Base-by-base conservation (phyloP, 30 jellyfish, hydroid and myxozoan genomes). In the Aurelia aurita region DNA sequence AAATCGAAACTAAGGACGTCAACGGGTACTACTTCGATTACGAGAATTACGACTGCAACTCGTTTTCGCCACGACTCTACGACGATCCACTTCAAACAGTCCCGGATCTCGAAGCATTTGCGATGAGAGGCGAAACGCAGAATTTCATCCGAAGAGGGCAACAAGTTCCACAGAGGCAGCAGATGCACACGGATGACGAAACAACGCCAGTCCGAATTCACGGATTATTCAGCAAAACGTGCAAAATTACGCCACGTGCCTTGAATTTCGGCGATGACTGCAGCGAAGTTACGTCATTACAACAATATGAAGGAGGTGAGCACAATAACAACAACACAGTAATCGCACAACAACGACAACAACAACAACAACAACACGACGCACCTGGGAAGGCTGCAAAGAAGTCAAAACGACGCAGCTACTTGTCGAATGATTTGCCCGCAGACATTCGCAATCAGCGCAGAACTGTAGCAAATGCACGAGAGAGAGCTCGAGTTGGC, bases 401-500 rank as follows among this genome's bases (percentile, higher is more conserved):
- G 47, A 81, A 81, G 60, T 10, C 82, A 16, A 81, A 81, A 25
- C 77, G 91, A 21, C 85, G 85, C 19, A 81, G 91, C 57, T 81
- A 81, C 32, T 35, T 81, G 72, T 81, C 91, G 20, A 67, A 16
- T 46, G 91, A 81, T 31, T 73, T 81, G 59, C 91, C 91, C 57
- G 91, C 8, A 29, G 91, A 81, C 39, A 57, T 81, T 23, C 77
- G 91, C 20, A 81, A 81, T 26, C 84, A 81, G 64, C 47, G 95
- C 29, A 51, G 95, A 39, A 75, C 59, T 21, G 85, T 86, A 6
- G 95, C 95, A 19, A 86, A 86, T 54, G 95, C 95, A 19, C 49
- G 95, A 20, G 95, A 86, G 53, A 34, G 95, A 20, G 95, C 95
- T 14, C 46, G 95, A 19, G 95, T 86, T 12, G 88, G 82, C 46